Evolutionary conservation across 2,113 vertebrate species (phyloP).

Genomic region (Fregata magnificens): DNA sequence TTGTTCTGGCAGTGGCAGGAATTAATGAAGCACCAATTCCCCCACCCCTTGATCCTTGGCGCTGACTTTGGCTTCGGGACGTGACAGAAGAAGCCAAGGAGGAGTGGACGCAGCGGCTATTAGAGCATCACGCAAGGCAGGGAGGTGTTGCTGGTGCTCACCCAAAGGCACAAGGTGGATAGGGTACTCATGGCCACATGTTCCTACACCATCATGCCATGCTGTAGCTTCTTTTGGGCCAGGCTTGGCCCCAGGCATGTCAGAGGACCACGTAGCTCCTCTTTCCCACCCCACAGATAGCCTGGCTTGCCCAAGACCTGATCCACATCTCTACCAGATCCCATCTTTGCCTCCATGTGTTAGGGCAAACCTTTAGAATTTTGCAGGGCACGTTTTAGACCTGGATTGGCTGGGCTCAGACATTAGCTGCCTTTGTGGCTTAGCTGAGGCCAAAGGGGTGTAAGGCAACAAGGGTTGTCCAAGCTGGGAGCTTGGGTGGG

Average conservation of each 20-base stretch:
- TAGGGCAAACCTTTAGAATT: background rate
- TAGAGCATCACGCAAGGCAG: background rate
- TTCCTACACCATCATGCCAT: background rate
- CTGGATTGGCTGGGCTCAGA: background rate
- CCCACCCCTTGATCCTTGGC: rapidly evolving
- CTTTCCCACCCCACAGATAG: background rate
- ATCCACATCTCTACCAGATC: background rate
- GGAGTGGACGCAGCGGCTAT: background rate
- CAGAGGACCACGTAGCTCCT: background rate
- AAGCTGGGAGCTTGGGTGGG: background rate
- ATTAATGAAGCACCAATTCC: background rate
- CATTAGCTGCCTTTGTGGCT: background rate
- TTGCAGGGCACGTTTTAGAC: background rate
- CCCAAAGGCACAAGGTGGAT: background rate
- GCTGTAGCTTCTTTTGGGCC: background rate
- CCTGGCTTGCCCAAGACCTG: background rate
- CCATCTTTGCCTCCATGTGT: background rate
- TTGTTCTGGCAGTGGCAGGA: background rate
- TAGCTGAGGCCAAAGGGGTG: background rate
- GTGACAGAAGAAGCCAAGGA: rapidly evolving
- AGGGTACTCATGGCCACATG: too few relatives aligned
- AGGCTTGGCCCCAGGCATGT: background rate
- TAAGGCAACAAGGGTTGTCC: background rate
- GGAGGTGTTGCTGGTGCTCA: background rate
- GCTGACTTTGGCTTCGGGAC: background rate